Evolutionary conservation across 1,140 invertebrate genomes (phyloP).

Genomic region (Ectropis grisescens): DNA sequence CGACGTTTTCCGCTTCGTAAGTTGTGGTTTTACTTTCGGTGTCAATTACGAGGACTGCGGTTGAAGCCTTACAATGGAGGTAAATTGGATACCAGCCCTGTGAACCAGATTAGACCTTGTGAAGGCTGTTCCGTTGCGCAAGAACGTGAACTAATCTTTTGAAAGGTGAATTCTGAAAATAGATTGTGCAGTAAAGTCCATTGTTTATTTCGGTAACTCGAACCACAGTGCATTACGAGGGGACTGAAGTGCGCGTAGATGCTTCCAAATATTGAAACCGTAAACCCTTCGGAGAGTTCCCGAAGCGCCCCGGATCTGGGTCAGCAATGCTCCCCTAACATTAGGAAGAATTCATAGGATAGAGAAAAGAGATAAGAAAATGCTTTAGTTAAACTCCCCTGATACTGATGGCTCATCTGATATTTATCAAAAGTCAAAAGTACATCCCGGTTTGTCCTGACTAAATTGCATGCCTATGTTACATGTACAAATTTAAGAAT

Average conservation of each 20-base stretch:
- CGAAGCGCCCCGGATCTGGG: slow-evolving; percentile 35
- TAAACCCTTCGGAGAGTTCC: slow-evolving; percentile 49
- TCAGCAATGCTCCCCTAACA: slow-evolving; percentile 33
- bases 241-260: slow-evolving; percentile 13
- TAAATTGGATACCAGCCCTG: slow-evolving; percentile 57
- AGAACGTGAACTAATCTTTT: slow-evolving; percentile 21
- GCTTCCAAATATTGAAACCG: slow-evolving; percentile 55
- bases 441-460: too few species aligned
- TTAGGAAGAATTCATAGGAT: slow-evolving; percentile 27
- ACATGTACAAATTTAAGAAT: too few species aligned
- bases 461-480: too few species aligned
- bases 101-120: slow-evolving; percentile 46
- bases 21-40: slow-evolving; percentile 43
- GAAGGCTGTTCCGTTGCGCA: slow-evolving; percentile 40
- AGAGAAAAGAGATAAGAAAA: too few species aligned
- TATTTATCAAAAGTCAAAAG: too few species aligned
- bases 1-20: slow-evolving; percentile 32
- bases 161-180: slow-evolving; percentile 19
- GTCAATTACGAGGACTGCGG: slow-evolving; percentile 51
- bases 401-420: too few species aligned
- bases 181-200: slow-evolving; percentile 19
- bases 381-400: too few species aligned
- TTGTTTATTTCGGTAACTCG: slow-evolving; percentile 9
- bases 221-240: slow-evolving; percentile 15
- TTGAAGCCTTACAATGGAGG: slow-evolving; percentile 44